These are phyloP conservation scores for Schlechtendalia chinensis DNA, from an alignment of 1,140 invertebrate species.

Conservation along the genomic window DNA sequence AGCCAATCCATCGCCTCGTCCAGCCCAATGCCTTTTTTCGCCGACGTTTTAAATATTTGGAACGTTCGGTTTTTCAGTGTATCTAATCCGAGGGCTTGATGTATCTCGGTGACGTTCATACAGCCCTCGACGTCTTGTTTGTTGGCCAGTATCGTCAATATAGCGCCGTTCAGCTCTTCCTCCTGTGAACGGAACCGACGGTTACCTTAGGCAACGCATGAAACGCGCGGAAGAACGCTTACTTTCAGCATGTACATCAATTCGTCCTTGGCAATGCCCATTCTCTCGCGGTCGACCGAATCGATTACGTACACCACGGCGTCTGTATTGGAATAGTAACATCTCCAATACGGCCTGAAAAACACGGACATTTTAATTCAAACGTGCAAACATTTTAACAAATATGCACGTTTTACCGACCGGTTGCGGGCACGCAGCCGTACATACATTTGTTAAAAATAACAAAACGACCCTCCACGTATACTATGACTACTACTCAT, in stretches of 20 bases:
- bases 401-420: no score
- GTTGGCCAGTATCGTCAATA: conserved; percentile 96
- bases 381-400: no score
- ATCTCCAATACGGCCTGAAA: conserved; percentile 96
- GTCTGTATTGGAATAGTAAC: conserved; percentile 99
- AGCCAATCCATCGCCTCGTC: conserved; percentile 99
- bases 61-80: conserved; percentile 95
- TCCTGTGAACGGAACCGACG: conserved; percentile 65
- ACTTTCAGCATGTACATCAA: conserved; percentile 94
- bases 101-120: conserved; percentile 93
- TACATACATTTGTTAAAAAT: no score
- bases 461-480: no score
- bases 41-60: conserved; percentile 99
- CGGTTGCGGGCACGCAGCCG: no score
- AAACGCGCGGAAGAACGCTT: conserved; percentile 57
- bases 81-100: conserved; percentile 92
- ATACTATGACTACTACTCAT: no score
- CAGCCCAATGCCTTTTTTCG: conserved; percentile 96
- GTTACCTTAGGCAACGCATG: no score
- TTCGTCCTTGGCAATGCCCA: conserved; percentile 98
- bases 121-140: conserved; percentile 99
- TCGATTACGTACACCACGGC: conserved; percentile 99
- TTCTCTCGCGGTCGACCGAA: conserved; percentile 96
- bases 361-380: conserved; percentile 37
- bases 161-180: conserved; percentile 93